Evolutionary conservation across 2,888 invertebrate species (phyloP), one percentile per base, ranked within the genome.

Genomic region (Conops quadrifasciatus): DNA sequence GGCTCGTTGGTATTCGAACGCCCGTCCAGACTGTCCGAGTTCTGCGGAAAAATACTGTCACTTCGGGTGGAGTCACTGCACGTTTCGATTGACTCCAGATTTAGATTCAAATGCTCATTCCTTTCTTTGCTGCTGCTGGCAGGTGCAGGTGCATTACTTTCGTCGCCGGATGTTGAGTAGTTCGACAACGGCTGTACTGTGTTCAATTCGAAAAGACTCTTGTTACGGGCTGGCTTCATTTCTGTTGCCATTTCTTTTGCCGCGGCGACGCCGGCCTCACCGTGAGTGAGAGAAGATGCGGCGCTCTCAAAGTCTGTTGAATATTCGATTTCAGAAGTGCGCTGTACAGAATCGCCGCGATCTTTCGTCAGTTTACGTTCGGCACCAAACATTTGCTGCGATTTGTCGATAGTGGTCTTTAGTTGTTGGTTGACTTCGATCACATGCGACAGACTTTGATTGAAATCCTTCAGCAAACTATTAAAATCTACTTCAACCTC

Each of bases 361-460:
- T 72, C 71, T 71, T 69, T 3, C 62, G 53, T 2, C 47, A 36
- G 7, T 16, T 58, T 71, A 15, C 56, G 70, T 13, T 74, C 72
- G 0, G 78, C 74, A 70, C 77, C 77, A 59, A 78, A 75, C 19
- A 80, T 76, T 59, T 78, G 71, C 43, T 78, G 77, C 0, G 81
- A 78, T 68, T 80, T 80, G 43, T 76, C 77, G 1, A 80, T 72
- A 0, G 78, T 78, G 24, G 72, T 74, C 73, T 82, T 81, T 3
- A 83, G 66, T 63, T 81, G 79, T 58, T 83, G 78, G 75, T 83
- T 82, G 0, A 82, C 82, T 73, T 81, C 76, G 67, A 84, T 80
- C 0, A 81, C 83, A 67, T 83, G 80, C 1, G 81, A 79, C 1
- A 84, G 75, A 67, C 81, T 83, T 53, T 80, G 78, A 75, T 83